These are phyloP conservation scores for Drosophila formosana DNA, from an alignment of 2,888 invertebrate genomes.

Conservation along the genomic window DNA sequence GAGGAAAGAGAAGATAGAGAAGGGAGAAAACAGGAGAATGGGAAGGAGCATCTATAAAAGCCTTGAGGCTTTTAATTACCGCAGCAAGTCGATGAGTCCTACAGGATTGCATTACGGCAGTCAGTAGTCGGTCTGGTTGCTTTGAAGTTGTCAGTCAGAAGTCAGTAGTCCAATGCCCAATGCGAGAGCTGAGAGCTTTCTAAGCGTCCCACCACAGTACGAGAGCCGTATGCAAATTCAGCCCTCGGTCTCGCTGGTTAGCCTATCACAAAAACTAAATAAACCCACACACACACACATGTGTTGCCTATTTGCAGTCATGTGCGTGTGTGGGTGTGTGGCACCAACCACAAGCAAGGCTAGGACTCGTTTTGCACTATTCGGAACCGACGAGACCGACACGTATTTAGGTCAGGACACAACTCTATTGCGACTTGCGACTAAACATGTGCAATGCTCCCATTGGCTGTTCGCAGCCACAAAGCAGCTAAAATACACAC, in stretches of 20 bases:
- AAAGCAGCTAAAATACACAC: conserved; percentile 63
- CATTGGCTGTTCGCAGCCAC: conserved; percentile 74
- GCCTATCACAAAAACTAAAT: conserved; percentile 74
- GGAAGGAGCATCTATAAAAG: too few species aligned
- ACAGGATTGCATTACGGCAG: too few species aligned
- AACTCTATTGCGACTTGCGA: conserved; percentile 63
- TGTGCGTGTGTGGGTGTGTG: conserved; percentile 27
- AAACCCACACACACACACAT: conserved; percentile 36
- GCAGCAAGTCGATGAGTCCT: too few species aligned
- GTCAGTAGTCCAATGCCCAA: conserved; percentile 36
- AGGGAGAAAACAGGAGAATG: too few species aligned
- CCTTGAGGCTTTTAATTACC: too few species aligned
- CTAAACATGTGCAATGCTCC: conserved; percentile 78
- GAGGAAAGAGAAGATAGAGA: too few species aligned
- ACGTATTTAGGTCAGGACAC: conserved; percentile 72
- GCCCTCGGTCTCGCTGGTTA: conserved; percentile 49
- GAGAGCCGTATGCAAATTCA: conserved; percentile 65
- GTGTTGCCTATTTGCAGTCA: conserved; percentile 10
- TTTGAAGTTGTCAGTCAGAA: conserved; percentile 1
- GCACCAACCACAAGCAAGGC: conserved; percentile 51
- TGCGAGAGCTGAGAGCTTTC: conserved; percentile 47
- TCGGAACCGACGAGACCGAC: conserved; percentile 59
- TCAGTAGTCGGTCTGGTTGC: background rate
- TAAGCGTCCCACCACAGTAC: conserved; percentile 44
- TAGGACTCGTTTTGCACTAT: conserved; percentile 67